These are phyloP conservation scores for Diadophis punctatus DNA, from an alignment of 2,113 vertebrate species.

Conservation along the genomic window DNA sequence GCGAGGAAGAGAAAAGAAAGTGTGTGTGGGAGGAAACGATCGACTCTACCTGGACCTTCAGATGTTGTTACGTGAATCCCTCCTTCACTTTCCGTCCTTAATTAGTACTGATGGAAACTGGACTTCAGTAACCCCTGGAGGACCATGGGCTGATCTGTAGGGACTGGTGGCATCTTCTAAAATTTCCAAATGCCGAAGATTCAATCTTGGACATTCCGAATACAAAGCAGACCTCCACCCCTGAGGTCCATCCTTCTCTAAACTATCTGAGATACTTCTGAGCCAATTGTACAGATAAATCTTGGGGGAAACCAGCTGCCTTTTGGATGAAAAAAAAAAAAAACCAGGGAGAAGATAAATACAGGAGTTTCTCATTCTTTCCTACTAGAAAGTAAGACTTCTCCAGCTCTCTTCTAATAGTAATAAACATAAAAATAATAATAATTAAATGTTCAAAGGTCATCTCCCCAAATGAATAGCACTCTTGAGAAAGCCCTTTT, in stretches of 20 bases:
- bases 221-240: neutral
- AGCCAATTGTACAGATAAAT: neutral
- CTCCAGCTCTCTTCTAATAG: neutral
- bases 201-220: neutral
- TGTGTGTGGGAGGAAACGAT: too few species aligned
- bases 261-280: neutral
- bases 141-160: neutral
- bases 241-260: neutral
- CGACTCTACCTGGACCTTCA: neutral
- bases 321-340: neutral
- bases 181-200: neutral
- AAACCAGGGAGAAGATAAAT: neutral
- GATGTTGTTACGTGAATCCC: neutral
- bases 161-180: too few species aligned
- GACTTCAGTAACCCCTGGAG: neutral
- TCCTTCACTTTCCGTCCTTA: neutral
- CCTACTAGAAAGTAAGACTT: neutral
- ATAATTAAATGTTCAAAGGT: neutral
- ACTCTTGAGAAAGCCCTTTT: constrained; percentile 18
- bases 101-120: neutral
- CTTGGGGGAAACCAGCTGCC: too few species aligned
- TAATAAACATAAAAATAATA: constrained; percentile 28
- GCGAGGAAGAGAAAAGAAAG: neutral
- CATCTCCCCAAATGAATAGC: neutral
- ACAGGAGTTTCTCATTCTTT: neutral